Conservation (phyloP, 2,888 invertebrate species). For the Drosophila planitibia region DNA sequence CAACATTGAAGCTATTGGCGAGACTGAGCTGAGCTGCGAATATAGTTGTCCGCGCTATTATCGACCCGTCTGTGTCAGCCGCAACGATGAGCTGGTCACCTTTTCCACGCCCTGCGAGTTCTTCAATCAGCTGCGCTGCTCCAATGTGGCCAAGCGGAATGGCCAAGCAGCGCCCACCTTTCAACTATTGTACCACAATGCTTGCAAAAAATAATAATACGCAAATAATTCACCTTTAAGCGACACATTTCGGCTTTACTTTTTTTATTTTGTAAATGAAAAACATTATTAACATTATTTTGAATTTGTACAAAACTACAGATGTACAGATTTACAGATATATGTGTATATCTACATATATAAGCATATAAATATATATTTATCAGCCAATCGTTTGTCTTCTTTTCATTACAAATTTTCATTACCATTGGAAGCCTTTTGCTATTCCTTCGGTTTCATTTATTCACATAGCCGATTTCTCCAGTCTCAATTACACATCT, state of each 20-base stretch:
- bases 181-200: conserved; percentile 44
- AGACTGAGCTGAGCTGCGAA: conserved; percentile 53
- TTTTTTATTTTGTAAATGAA: not conserved
- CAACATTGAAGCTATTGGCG: conserved; percentile 39
- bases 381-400: not conserved
- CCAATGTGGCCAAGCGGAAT: conserved; percentile 40
- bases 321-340: not conserved
- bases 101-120: conserved; percentile 66
- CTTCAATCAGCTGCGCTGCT: conserved; percentile 61
- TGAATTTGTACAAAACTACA: not conserved
- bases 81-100: conserved; percentile 47
- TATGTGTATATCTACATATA: not conserved
- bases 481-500: not conserved
- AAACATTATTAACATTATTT: not conserved
- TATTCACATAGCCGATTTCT: not conserved
- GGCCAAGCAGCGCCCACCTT: conserved; percentile 38
- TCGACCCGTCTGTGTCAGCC: conserved; percentile 59
- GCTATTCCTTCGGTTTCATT: not conserved
- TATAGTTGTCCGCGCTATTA: conserved; percentile 73
- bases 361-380: not conserved
- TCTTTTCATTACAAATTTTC: not conserved
- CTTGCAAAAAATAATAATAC: conserved; percentile 19
- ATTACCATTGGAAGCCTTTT: not conserved
- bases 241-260: rapidly evolving
- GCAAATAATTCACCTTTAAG: not conserved